These are phyloP conservation scores for Kryphioiulus occultus DNA, from an alignment of 2,888 invertebrate genomes.

Conservation along the genomic window DNA sequence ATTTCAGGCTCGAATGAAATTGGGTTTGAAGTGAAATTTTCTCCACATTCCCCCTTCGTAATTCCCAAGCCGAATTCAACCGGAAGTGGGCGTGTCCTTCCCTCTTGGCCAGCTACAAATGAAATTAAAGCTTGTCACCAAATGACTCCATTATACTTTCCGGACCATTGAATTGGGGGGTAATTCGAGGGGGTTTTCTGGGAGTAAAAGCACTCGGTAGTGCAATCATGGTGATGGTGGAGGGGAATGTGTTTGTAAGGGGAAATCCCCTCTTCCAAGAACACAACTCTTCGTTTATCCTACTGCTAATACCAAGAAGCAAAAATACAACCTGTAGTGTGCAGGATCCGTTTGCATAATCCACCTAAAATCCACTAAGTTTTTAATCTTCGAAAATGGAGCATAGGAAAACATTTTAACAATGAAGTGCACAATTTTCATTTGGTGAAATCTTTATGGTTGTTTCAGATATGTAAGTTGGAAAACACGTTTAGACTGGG, in stretches of 20 bases:
- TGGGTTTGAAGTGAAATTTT: not conserved
- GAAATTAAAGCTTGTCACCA: conserved; percentile 50
- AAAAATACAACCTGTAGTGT: no score
- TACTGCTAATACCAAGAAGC: no score
- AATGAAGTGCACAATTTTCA: no score
- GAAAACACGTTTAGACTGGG: no score
- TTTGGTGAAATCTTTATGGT: no score
- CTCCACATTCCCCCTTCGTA: not conserved
- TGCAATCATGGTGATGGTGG: not conserved
- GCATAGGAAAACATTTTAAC: no score
- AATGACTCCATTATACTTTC: conserved; percentile 50
- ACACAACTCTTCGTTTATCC: no score
- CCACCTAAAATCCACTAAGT: no score
- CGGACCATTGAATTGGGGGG: conserved; percentile 46
- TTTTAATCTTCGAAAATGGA: no score
- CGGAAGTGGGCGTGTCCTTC: conserved; percentile 41
- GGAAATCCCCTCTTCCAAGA: not conserved
- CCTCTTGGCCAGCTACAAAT: conserved; percentile 36
- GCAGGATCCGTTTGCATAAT: no score
- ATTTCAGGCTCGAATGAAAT: not conserved
- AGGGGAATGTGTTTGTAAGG: not conserved
- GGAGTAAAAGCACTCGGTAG: not conserved
- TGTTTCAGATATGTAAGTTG: no score
- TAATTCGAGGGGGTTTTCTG: conserved; percentile 27
- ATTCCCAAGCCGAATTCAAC: not conserved